Conservation (phyloP, 2,888 invertebrate genomes). For the Trissolcus japonicus region DNA sequence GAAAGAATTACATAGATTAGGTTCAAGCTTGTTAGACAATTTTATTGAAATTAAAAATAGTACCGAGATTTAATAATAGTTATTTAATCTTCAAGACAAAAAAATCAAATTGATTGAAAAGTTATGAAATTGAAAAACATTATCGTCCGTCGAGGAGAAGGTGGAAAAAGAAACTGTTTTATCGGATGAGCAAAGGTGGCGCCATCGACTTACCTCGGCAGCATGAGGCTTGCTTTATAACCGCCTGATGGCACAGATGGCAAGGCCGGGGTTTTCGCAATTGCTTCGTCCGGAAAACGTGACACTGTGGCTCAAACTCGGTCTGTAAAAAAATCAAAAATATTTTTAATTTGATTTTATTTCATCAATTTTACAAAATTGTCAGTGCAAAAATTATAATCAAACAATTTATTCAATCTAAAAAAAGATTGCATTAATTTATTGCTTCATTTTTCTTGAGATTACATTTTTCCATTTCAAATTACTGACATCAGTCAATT, state of each 20-base stretch:
- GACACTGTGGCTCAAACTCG: conserved; percentile 82
- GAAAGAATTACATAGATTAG: not conserved
- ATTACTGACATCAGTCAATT: too few relatives aligned
- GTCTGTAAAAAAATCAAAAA: conserved; percentile 78
- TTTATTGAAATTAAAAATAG: too few relatives aligned
- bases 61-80: not conserved
- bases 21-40: not conserved
- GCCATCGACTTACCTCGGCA: conserved; percentile 82
- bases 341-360: not conserved
- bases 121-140: not conserved
- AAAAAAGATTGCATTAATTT: too few relatives aligned
- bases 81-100: not conserved
- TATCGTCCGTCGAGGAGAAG: conserved; percentile 15
- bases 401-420: not conserved
- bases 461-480: too few relatives aligned
- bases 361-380: too few relatives aligned
- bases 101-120: not conserved
- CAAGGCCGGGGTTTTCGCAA: conserved; percentile 86
- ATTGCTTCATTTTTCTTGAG: too few relatives aligned
- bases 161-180: conserved; percentile 27
- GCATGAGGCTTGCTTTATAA: conserved; percentile 85
- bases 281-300: conserved; percentile 84
- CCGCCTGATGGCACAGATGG: conserved; percentile 87
- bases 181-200: conserved; percentile 13
- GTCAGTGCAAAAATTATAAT: too few relatives aligned